A percentile compares a stretch with the other conserved stretches of the same genome.
Conservation (phyloP, 2,113 vertebrate species). For the Tachysurus fulvidraco region DNA sequence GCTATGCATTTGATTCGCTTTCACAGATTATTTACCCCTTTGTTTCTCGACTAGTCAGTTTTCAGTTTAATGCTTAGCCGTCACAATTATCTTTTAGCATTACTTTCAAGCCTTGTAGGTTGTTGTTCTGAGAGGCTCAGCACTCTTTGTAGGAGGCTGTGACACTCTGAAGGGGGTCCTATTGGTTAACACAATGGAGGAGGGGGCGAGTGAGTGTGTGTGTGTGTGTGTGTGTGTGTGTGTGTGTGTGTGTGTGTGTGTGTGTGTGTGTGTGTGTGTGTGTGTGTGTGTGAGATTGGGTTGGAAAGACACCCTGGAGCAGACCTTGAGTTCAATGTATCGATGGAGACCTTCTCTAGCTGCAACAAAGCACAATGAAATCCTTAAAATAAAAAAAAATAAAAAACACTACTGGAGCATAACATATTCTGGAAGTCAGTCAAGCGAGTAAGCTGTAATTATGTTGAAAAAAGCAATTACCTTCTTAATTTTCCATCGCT, state of each 20-base stretch:
- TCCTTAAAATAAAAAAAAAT: background rate
- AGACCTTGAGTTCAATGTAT: constrained; percentile 40
- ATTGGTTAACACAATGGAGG: constrained; percentile 54
- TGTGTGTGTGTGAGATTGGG: constrained; percentile 11
- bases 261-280: constrained; percentile 9
- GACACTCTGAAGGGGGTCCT: constrained; percentile 55
- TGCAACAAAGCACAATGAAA: constrained; percentile 13
- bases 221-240: constrained; percentile 2
- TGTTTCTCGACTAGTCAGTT: constrained; percentile 79
- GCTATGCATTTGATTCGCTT: constrained; percentile 75
- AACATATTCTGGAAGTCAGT: constrained; percentile 29
- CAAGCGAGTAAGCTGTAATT: constrained; percentile 29
- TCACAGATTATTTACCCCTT: constrained; percentile 83
- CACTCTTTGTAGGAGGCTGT: constrained; percentile 58
- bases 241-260: constrained; percentile 5
- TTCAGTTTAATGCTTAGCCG: constrained; percentile 80
- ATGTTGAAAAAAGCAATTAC: constrained; percentile 19
- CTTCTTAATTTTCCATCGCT: constrained; percentile 32
- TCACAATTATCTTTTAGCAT: constrained; percentile 73
- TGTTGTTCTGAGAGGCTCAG: constrained; percentile 73
- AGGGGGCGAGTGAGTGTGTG: constrained; percentile 28
- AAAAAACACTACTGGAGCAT: background rate
- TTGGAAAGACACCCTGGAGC: constrained; percentile 44
- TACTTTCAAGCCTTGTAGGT: constrained; percentile 72
- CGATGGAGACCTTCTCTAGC: background rate